Evolutionary conservation across 2,113 vertebrate species (phyloP).

Genomic region (Hippopotamus amphibius): DNA sequence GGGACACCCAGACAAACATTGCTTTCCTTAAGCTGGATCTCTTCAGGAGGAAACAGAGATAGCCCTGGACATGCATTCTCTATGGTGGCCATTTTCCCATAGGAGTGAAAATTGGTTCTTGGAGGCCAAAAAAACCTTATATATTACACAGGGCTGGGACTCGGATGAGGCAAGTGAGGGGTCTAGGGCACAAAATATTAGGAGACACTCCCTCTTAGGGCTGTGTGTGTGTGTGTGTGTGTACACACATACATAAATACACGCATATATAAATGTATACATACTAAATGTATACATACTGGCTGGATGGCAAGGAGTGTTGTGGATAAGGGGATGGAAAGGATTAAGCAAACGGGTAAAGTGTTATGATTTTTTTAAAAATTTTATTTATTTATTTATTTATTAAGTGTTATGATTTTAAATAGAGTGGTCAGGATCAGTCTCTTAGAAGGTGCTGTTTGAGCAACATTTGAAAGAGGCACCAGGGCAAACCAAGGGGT

Average conservation of each 20-base stretch:
- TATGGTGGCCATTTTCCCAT: neutral
- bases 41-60: neutral
- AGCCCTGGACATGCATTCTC: neutral
- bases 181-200: neutral
- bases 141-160: neutral
- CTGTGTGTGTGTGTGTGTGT: neutral
- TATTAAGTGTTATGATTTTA: too few species aligned
- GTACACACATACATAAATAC: neutral
- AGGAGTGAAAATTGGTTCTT: neutral
- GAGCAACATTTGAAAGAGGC: neutral
- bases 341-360: neutral
- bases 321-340: neutral
- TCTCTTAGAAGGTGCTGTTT: neutral
- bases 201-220: neutral
- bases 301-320: neutral
- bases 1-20: neutral
- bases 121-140: neutral
- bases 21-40: neutral
- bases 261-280: neutral
- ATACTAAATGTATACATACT: too few species aligned
- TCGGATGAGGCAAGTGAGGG: neutral
- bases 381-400: too few species aligned
- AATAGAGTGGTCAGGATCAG: neutral
- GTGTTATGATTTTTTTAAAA: neutral
- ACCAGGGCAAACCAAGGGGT: neutral